Evolutionary conservation across 2,888 invertebrate genomes (phyloP), one percentile per base, ranked within the genome.

Genomic region (Dyspetes luteomarginatus): DNA sequence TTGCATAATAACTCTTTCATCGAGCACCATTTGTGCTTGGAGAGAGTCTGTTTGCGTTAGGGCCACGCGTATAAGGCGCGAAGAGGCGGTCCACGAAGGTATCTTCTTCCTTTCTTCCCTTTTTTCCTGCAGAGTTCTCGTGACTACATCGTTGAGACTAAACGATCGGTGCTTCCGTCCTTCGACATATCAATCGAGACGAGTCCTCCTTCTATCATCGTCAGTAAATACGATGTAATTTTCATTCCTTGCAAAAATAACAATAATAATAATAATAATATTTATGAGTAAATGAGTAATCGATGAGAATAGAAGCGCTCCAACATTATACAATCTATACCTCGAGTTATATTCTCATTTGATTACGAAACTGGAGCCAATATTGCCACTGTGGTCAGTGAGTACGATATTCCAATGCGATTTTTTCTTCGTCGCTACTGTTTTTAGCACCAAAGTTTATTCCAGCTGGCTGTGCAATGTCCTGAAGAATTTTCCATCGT

Each of bases 61-160:
- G 24, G 60, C 77, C 73, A 74, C 64, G 76, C 64, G 68, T 62
- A 73, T 43, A 60, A 45, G 48, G 17, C 81, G 74, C 80, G 77
- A 85, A 78, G 75, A 83, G 88, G 88, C 87, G 88, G 87, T 89
- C 86, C 88, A 87, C 83, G 58, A 60, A 30, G 77, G 78, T 86
- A 85, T 85, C 87, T 82, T 84, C 87, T 87, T 86, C 72, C 15
- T 41, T 17, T 52, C 28, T 48, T 45, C 67, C 52, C 26, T 68
- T 28, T 22, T 22, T 9, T 62, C 60, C 62, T 68, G 22, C 73
- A 17, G 52, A 48, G 12, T 52, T 75, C 72, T 64, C 77, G 69
- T 64, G 69, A 60, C 78, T 67, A 72, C 79, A 52, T 77, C 79
- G 68, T 69, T 75, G 36, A 19, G 17, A 43, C 68, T 67, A 67